A percentile compares a stretch with the other conserved stretches of the same genome.
These are phyloP conservation scores for Philopedon plagiatum DNA, from an alignment of 2,888 invertebrate genomes.

Conservation along the genomic window DNA sequence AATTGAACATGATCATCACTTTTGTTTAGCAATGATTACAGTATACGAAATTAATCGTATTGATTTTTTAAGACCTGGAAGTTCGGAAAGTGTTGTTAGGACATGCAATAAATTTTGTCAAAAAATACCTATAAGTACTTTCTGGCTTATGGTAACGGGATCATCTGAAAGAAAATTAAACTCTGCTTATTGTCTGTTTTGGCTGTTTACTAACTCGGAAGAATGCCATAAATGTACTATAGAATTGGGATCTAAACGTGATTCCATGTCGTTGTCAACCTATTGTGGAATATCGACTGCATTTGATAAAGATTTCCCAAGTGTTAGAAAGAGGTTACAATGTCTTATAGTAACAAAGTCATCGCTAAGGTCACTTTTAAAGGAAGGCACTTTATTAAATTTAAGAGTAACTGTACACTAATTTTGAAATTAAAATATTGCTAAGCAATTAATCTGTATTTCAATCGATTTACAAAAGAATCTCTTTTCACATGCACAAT, in stretches of 20 bases:
- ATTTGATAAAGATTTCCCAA: conserved; percentile 57
- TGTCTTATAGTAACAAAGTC: conserved; percentile 62
- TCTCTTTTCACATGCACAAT: too few species aligned
- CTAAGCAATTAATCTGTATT: conserved; percentile 48
- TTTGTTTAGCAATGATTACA: conserved; percentile 62
- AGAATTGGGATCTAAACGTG: conserved; percentile 62
- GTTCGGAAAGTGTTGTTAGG: conserved; percentile 58
- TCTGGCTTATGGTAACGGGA: conserved; percentile 66
- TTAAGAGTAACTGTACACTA: conserved; percentile 63
- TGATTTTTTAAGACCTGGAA: conserved; percentile 55
- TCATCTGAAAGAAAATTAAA: conserved; percentile 56
- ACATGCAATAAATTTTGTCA: conserved; percentile 60
- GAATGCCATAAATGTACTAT: conserved; percentile 62
- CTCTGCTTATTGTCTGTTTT: conserved; percentile 60
- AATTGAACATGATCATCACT: conserved; percentile 58
- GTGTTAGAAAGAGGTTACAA: conserved; percentile 59
- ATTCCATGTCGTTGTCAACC: conserved; percentile 60
- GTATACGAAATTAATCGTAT: conserved; percentile 60
- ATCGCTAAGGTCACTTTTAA: conserved; percentile 60
- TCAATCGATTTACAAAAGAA: too few species aligned
- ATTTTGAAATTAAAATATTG: conserved; percentile 39
- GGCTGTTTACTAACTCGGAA: conserved; percentile 64
- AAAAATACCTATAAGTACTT: conserved; percentile 61
- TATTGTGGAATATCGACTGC: conserved; percentile 60
- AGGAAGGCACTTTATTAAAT: conserved; percentile 61